phyloP scores from a whole-genome alignment of 2,888 invertebrate species.

The Druceiella hillmani region DNA sequence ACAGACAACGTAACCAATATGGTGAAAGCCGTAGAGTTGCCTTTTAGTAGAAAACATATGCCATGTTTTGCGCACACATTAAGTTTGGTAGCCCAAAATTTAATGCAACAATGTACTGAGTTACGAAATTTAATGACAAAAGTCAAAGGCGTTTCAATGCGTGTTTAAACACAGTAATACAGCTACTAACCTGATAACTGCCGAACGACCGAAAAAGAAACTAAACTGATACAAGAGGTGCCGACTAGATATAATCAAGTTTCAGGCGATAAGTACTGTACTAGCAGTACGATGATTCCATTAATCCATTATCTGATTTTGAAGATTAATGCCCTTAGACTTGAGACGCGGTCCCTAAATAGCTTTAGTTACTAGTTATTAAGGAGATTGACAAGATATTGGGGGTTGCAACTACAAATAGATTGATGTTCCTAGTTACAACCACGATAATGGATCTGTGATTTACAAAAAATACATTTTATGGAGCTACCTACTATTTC shows the following conservation, averaged over 20 bases:
- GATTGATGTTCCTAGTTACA: conserved; percentile 23
- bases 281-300: conserved; percentile 26
- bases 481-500: no score
- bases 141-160: conserved; percentile 26
- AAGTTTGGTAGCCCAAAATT: conserved; percentile 28
- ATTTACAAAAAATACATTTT: conserved; percentile 28
- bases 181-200: conserved; percentile 20
- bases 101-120: no score
- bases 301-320: conserved; percentile 22
- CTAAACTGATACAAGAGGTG: conserved; percentile 8
- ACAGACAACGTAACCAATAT: conserved; percentile 29
- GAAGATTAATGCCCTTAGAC: no score
- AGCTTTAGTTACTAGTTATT: conserved; percentile 19
- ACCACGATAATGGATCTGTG: conserved; percentile 27
- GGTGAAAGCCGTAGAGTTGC: conserved; percentile 25
- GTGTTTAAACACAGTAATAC: conserved; percentile 28
- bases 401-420: conserved; percentile 23
- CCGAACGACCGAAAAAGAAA: background rate
- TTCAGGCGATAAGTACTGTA: conserved; percentile 29
- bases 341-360: conserved; percentile 7
- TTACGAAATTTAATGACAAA: conserved; percentile 24
- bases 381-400: conserved; percentile 18
- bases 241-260: conserved; percentile 28
- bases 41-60: conserved; percentile 29
- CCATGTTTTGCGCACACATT: conserved; percentile 31